Conservation (phyloP, 2,888 invertebrate genomes). For the Apodemia zela region DNA sequence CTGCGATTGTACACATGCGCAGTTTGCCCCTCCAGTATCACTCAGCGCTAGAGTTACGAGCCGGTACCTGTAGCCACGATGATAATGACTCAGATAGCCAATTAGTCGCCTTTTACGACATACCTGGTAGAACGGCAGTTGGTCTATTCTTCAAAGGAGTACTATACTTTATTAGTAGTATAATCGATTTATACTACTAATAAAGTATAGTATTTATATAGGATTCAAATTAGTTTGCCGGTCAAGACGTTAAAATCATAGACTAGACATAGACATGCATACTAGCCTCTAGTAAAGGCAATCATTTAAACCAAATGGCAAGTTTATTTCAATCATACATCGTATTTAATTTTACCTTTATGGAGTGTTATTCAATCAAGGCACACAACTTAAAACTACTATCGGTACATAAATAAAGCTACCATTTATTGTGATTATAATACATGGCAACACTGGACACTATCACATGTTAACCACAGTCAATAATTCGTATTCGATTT, state of each 20-base stretch:
- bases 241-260: not conserved
- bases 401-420: constrained; percentile 11
- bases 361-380: constrained; percentile 11
- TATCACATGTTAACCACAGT: not conserved
- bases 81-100: too few relatives aligned
- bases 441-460: not conserved
- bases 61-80: too few relatives aligned
- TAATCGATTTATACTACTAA: too few relatives aligned
- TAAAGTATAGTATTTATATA: too few relatives aligned
- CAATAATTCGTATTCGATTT: not conserved
- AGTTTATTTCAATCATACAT: not conserved
- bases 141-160: too few relatives aligned
- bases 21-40: too few relatives aligned
- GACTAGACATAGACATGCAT: not conserved
- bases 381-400: constrained; percentile 12
- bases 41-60: too few relatives aligned
- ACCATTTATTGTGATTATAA: not conserved
- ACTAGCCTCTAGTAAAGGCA: not conserved
- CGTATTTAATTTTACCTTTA: not conserved
- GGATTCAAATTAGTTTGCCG: too few relatives aligned
- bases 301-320: not conserved
- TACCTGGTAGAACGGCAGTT: too few relatives aligned
- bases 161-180: too few relatives aligned
- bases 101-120: too few relatives aligned
- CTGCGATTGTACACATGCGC: too few relatives aligned